These are phyloP conservation scores for Gephyroberyx darwinii DNA, from an alignment of 2,797 vertebrate genomes.

Conservation along the genomic window DNA sequence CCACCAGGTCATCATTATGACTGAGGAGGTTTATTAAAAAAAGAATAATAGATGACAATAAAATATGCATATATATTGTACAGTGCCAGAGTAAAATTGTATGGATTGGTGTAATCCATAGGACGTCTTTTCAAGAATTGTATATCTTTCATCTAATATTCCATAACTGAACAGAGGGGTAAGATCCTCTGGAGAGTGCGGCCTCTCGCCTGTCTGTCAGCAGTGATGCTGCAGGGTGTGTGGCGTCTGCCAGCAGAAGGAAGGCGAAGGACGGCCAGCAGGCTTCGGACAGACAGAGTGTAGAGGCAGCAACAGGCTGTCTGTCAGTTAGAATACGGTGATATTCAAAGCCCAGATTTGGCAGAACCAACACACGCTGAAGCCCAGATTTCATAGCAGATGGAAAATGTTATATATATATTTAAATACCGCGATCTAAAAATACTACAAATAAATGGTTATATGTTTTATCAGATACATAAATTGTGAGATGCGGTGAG, in stretches of 20 bases:
- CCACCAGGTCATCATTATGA: too few species aligned
- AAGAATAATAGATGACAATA: slow-evolving; percentile 1
- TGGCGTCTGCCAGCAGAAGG: slow-evolving; percentile 61
- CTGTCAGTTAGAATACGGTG: slow-evolving; percentile 41
- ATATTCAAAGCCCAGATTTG: slow-evolving; percentile 33
- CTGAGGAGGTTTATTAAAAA: neutral
- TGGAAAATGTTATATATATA: neutral
- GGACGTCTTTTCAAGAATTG: slow-evolving; percentile 39
- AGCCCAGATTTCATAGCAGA: slow-evolving; percentile 1
- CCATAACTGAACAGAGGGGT: slow-evolving; percentile 29
- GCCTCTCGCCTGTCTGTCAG: slow-evolving; percentile 49
- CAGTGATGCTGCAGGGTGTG: slow-evolving; percentile 47
- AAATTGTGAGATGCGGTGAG: neutral
- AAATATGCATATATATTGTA: slow-evolving; percentile 49
- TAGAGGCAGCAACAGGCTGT: slow-evolving; percentile 62
- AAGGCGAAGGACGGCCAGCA: slow-evolving; percentile 69
- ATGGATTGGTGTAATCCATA: slow-evolving; percentile 52
- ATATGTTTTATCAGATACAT: too few species aligned
- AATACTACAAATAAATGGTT: neutral
- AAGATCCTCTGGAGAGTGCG: slow-evolving; percentile 4
- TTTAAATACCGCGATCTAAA: neutral
- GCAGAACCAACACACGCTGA: slow-evolving; percentile 2
- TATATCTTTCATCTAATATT: slow-evolving; percentile 29
- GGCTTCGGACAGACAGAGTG: slow-evolving; percentile 50
- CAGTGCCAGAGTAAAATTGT: slow-evolving; percentile 40